Conservation (phyloP, 2,797 vertebrate genomes). For the Epinephelus coioides region DNA sequence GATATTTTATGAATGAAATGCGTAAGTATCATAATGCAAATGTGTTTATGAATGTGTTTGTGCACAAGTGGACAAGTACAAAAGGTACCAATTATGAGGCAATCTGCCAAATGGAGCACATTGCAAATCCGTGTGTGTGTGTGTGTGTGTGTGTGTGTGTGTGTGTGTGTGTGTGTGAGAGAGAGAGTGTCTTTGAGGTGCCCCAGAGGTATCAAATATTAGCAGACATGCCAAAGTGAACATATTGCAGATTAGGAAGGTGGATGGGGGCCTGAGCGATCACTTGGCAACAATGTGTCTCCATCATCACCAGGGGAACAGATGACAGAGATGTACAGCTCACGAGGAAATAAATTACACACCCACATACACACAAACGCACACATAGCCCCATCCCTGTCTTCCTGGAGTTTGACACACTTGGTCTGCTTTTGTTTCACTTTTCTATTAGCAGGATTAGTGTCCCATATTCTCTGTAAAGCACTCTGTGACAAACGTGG, state of each 20-base stretch:
- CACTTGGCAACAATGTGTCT: slow-evolving; percentile 67
- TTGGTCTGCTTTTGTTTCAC: slow-evolving; percentile 1
- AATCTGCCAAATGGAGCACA: slow-evolving; percentile 68
- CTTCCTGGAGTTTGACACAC: slow-evolving; percentile 9
- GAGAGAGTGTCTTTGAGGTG: slow-evolving; percentile 48
- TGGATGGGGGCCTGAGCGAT: slow-evolving; percentile 48
- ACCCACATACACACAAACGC: neutral
- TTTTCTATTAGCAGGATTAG: neutral
- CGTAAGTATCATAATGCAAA: slow-evolving; percentile 10
- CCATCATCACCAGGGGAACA: slow-evolving; percentile 47
- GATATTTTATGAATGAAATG: slow-evolving; percentile 51
- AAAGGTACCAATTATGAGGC: slow-evolving; percentile 56
- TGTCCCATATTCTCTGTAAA: neutral
- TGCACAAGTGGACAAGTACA: slow-evolving; percentile 42
- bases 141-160: slow-evolving; percentile 31
- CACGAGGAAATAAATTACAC: slow-evolving; percentile 5
- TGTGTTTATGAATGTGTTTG: slow-evolving; percentile 21
- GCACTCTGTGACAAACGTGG: neutral
- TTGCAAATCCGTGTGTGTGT: slow-evolving; percentile 45
- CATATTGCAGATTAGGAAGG: slow-evolving; percentile 77
- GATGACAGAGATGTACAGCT: slow-evolving; percentile 51
- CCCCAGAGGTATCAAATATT: slow-evolving; percentile 65
- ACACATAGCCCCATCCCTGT: neutral
- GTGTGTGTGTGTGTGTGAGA: slow-evolving; percentile 21
- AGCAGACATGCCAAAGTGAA: slow-evolving; percentile 73